Percentiles rank a stretch among this genome's conserved stretches.
phyloP scores from a whole-genome alignment of 2,113 vertebrate genomes.

The Puma concolor region DNA sequence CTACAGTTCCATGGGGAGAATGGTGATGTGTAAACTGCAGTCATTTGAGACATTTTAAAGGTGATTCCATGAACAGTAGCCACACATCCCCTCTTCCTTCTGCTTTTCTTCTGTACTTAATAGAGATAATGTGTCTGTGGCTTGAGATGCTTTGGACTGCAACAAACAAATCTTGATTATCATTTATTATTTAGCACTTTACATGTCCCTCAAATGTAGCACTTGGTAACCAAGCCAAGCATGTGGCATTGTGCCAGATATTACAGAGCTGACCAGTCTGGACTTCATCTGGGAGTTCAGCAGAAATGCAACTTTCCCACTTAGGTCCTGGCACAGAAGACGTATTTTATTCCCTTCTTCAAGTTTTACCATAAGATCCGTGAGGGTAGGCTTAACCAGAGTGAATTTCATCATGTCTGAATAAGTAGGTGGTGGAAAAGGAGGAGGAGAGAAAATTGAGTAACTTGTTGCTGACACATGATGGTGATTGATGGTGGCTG shows the following conservation, averaged over 20 bases:
- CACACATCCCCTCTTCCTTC: not conserved
- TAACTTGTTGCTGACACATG: not conserved
- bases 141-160: not conserved
- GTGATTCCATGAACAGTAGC: not conserved
- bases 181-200: not conserved
- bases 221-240: not conserved
- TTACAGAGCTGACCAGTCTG: not conserved
- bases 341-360: not conserved
- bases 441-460: not conserved
- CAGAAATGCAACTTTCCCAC: not conserved
- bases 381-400: not conserved
- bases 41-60: constrained; percentile 22
- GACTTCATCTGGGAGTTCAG: not conserved
- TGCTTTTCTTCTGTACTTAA: not conserved
- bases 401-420: not conserved
- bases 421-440: not conserved
- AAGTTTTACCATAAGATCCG: not conserved
- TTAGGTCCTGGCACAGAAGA: not conserved
- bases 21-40: not conserved
- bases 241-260: not conserved
- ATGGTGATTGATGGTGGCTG: not conserved
- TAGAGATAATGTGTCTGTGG: not conserved
- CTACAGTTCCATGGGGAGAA: not conserved
- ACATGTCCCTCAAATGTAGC: not conserved
- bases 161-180: constrained; percentile 21